Conservation (phyloP, 2,797 vertebrate genomes). For the Mormyrops boulengeri region DNA sequence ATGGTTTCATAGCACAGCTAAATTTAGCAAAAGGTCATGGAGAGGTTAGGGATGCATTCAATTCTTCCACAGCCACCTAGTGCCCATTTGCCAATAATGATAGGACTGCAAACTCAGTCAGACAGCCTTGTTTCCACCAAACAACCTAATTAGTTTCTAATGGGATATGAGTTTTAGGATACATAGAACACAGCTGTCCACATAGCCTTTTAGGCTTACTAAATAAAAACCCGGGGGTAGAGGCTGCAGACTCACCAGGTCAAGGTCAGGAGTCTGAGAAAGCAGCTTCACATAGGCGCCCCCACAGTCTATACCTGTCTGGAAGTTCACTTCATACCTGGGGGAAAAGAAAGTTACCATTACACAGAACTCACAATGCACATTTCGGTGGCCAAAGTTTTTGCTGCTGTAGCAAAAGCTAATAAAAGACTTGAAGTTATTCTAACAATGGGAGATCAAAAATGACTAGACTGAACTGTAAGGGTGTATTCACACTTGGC, state of each 20-base stretch:
- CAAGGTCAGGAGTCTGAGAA: conserved; percentile 75
- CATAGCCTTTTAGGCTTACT: not conserved
- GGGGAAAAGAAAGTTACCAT: not conserved
- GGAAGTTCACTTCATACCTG: conserved; percentile 98
- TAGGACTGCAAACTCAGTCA: not conserved
- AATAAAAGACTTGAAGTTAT: not conserved
- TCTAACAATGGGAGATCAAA: not conserved
- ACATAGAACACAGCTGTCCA: not conserved
- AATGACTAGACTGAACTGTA: not conserved
- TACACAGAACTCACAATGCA: not conserved
- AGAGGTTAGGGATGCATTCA: not conserved
- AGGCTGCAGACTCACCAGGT: conserved; percentile 67
- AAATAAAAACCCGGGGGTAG: not conserved
- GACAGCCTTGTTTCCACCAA: not conserved
- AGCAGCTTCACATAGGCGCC: conserved; percentile 95
- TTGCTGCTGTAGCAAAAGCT: not conserved
- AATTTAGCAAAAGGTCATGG: not conserved
- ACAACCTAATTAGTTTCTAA: not conserved
- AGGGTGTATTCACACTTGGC: not conserved
- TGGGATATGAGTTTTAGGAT: not conserved
- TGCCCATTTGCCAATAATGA: not conserved
- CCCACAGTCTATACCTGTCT: conserved; percentile 91
- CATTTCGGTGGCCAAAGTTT: not conserved
- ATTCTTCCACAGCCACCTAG: not conserved
- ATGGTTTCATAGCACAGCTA: not conserved